A percentile compares a stretch with the other conserved stretches of the same genome.
phyloP scores from a whole-genome alignment of 1,140 invertebrate species.

The Lithobius niger region DNA sequence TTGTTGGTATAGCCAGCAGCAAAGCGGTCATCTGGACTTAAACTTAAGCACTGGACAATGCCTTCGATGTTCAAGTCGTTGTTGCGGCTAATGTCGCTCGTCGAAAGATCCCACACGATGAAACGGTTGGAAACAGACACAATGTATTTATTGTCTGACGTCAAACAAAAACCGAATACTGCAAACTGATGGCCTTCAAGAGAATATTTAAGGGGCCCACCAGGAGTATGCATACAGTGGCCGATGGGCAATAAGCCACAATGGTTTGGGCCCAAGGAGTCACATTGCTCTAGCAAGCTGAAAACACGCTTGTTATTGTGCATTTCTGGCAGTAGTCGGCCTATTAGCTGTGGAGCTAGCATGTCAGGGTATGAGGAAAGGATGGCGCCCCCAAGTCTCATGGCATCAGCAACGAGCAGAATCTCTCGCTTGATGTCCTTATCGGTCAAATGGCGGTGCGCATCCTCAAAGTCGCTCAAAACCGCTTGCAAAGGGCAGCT shows the following conservation, averaged over 20 bases:
- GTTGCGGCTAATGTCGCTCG: slow-evolving; percentile 78
- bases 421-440: slow-evolving; percentile 74
- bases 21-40: slow-evolving; percentile 91
- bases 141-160: slow-evolving; percentile 82
- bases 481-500: slow-evolving; percentile 90
- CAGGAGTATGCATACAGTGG: slow-evolving; percentile 92
- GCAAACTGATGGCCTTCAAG: slow-evolving; percentile 96
- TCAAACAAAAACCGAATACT: slow-evolving; percentile 85
- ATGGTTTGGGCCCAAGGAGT: slow-evolving; percentile 66
- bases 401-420: slow-evolving; percentile 84
- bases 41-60: slow-evolving; percentile 86
- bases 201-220: slow-evolving; percentile 94
- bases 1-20: slow-evolving; percentile 94
- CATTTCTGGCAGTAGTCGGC: slow-evolving; percentile 83
- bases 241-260: slow-evolving; percentile 83
- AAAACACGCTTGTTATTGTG: slow-evolving; percentile 66
- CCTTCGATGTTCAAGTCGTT: slow-evolving; percentile 69
- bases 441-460: slow-evolving; percentile 66
- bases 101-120: slow-evolving; percentile 92
- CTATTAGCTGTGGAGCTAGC: slow-evolving; percentile 87
- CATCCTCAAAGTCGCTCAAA: slow-evolving; percentile 90
- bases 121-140: slow-evolving; percentile 94
- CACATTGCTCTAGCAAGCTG: slow-evolving; percentile 77
- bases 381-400: slow-evolving; percentile 80
- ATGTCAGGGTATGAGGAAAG: slow-evolving; percentile 84